Conservation (phyloP, 2,113 vertebrate species). For the Diadophis punctatus region DNA sequence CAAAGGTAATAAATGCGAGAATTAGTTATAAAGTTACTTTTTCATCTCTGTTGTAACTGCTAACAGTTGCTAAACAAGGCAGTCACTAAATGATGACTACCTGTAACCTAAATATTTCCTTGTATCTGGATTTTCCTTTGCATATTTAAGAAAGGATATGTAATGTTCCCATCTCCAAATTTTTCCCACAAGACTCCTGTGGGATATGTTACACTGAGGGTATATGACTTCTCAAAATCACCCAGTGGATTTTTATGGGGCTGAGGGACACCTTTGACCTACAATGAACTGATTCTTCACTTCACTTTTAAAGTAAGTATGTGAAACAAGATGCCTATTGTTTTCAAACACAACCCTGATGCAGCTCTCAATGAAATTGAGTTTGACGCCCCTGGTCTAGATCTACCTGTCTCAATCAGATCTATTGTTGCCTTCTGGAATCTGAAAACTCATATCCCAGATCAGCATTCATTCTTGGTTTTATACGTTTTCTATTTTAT, state of each 20-base stretch:
- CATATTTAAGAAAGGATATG: background rate
- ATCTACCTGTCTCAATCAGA: background rate
- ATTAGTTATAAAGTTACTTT: background rate
- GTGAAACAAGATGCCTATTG: background rate
- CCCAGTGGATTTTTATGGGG: background rate
- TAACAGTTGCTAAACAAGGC: background rate
- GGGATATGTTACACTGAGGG: background rate
- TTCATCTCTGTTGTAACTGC: background rate
- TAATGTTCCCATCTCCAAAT: background rate
- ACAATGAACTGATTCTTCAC: background rate
- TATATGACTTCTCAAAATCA: background rate
- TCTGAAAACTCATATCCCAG: background rate
- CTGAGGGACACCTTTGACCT: background rate
- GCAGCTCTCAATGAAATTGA: no score
- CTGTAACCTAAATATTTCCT: background rate
- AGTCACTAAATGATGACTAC: background rate
- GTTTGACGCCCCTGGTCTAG: background rate
- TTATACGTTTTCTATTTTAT: background rate
- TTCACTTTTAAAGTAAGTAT: background rate
- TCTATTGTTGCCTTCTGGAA: background rate
- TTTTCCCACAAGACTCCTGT: background rate
- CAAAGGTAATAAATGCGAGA: background rate
- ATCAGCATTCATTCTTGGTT: background rate
- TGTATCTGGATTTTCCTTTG: background rate
- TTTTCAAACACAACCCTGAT: background rate